Percentiles rank a stretch among this genome's conserved stretches.
These are phyloP conservation scores for Cygnus atratus DNA, from an alignment of 2,113 vertebrate genomes.

Conservation along the genomic window DNA sequence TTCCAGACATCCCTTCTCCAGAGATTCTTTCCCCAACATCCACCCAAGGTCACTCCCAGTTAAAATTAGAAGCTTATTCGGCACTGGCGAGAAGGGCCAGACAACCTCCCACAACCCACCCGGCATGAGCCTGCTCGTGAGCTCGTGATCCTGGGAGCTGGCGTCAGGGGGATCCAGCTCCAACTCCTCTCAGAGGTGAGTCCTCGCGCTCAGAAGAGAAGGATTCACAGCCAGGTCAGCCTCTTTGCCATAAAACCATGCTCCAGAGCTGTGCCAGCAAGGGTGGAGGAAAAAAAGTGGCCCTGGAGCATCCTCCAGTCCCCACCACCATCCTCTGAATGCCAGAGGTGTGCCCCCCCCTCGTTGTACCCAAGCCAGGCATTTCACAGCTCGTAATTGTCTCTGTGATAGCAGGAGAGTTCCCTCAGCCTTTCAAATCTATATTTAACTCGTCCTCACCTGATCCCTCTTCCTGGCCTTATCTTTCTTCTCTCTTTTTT, in stretches of 20 bases:
- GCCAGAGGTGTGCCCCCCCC: neutral
- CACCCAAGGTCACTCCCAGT: neutral
- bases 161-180: neutral
- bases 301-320: neutral
- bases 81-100: fast-evolving
- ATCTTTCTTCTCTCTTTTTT: neutral
- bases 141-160: neutral
- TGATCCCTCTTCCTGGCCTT: neutral
- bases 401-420: neutral
- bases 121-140: neutral
- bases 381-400: neutral
- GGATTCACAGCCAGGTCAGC: neutral
- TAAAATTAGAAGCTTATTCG: conserved; percentile 28
- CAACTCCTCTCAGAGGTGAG: neutral
- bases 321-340: neutral
- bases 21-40: neutral
- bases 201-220: fast-evolving
- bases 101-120: neutral
- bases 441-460: conserved; percentile 16
- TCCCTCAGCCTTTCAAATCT: neutral
- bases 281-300: neutral
- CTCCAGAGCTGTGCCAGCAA: neutral
- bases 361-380: neutral
- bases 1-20: neutral
- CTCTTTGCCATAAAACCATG: neutral